Evolutionary conservation across 2,113 vertebrate species (phyloP).

Genomic region (Tetraodon nigroviridis): DNA sequence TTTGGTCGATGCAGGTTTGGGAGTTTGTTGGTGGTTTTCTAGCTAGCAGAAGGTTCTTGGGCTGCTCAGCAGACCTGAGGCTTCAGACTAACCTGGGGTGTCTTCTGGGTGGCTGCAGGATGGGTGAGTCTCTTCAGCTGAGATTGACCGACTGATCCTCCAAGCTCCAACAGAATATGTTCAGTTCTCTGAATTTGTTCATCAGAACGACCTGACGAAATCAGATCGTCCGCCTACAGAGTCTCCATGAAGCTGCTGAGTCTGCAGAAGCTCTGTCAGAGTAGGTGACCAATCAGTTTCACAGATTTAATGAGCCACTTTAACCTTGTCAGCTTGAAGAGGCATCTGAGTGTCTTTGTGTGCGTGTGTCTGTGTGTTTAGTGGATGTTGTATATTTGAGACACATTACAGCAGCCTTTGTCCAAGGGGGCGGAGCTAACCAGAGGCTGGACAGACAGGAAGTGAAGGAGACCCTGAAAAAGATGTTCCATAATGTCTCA

Average conservation of each 20-base stretch:
- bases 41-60: too few relatives aligned
- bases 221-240: slow-evolving; percentile 75
- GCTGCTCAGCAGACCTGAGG: too few relatives aligned
- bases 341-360: not conserved
- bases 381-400: slow-evolving; percentile 72
- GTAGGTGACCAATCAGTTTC: slow-evolving; percentile 59
- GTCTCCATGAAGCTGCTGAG: slow-evolving; percentile 78
- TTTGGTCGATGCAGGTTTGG: too few relatives aligned
- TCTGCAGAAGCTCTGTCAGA: slow-evolving; percentile 78
- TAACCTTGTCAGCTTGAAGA: too few relatives aligned
- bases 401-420: slow-evolving; percentile 61
- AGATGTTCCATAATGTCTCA: slow-evolving; percentile 69
- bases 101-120: too few relatives aligned
- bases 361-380: slow-evolving; percentile 21
- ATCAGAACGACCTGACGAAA: slow-evolving; percentile 65
- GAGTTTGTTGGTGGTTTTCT: too few relatives aligned
- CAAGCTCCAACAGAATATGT: too few relatives aligned
- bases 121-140: too few relatives aligned
- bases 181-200: not conserved
- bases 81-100: too few relatives aligned
- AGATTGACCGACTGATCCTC: too few relatives aligned
- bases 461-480: slow-evolving; percentile 62
- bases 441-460: slow-evolving; percentile 48
- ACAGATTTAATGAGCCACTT: too few relatives aligned
- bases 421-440: slow-evolving; percentile 15